phyloP scores from a whole-genome alignment of 2,797 vertebrate species.

The Karalla daura region DNA sequence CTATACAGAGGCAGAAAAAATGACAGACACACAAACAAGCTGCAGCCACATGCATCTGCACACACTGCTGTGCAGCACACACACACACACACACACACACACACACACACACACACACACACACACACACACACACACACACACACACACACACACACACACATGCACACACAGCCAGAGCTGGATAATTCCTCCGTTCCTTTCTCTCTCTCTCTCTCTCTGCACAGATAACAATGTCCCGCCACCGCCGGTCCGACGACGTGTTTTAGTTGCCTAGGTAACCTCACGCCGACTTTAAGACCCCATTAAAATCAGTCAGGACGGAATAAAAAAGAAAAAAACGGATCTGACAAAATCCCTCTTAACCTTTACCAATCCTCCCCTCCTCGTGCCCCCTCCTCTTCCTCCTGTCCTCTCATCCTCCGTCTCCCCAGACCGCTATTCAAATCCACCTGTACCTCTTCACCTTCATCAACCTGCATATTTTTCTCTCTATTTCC shows the following conservation, averaged over 20 bases:
- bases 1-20: constrained; percentile 5
- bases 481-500: constrained; percentile 40
- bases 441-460: constrained; percentile 63
- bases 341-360: constrained; percentile 70
- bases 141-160: constrained; percentile 1
- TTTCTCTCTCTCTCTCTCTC: too few relatives aligned
- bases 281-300: constrained; percentile 72
- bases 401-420: constrained; percentile 19
- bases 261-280: constrained; percentile 74
- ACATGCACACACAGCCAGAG: constrained; percentile 8
- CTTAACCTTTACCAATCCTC: constrained; percentile 73
- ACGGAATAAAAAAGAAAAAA: constrained; percentile 64
- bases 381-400: not conserved
- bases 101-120: too few relatives aligned
- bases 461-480: constrained; percentile 63
- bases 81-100: too few relatives aligned
- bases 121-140: not conserved
- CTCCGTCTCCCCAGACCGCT: constrained; percentile 44
- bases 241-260: constrained; percentile 32
- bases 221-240: constrained; percentile 51
- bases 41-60: not conserved
- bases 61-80: not conserved
- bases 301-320: constrained; percentile 72
- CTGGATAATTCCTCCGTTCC: constrained; percentile 38
- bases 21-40: constrained; percentile 10